These are phyloP conservation scores for Slavum lentiscoides DNA, from an alignment of 2,888 invertebrate genomes.

Conservation along the genomic window DNA sequence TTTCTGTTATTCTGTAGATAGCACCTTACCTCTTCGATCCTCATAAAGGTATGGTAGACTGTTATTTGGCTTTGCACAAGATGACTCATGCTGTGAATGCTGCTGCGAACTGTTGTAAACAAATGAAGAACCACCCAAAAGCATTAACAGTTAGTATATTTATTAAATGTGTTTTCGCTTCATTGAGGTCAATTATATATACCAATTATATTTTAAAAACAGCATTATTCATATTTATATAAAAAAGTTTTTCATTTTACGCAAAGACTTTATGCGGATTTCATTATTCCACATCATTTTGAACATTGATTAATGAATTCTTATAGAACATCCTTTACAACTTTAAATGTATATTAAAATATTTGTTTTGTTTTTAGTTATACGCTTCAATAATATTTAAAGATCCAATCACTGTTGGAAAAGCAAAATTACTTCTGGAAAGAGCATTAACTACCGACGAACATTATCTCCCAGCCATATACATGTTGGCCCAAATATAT, in stretches of 20 bases:
- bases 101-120: slow-evolving; percentile 73
- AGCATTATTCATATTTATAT: background rate
- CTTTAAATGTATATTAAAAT: background rate
- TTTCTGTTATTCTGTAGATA: slow-evolving; percentile 59
- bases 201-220: background rate
- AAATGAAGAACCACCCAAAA: slow-evolving; percentile 72
- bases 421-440: slow-evolving; percentile 72
- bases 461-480: slow-evolving; percentile 73
- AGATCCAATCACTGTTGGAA: slow-evolving; percentile 66
- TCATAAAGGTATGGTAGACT: slow-evolving; percentile 77
- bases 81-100: slow-evolving; percentile 73
- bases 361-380: slow-evolving; percentile 63
- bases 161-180: too few relatives aligned
- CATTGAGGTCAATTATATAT: too few relatives aligned
- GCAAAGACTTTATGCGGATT: background rate
- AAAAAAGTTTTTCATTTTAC: background rate
- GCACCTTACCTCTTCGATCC: slow-evolving; percentile 73
- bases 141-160: slow-evolving; percentile 69
- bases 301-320: background rate
- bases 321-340: background rate
- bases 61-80: slow-evolving; percentile 71
- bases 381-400: slow-evolving; percentile 75
- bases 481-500: slow-evolving; percentile 72
- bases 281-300: background rate
- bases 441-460: slow-evolving; percentile 74